Evolutionary conservation across 2,113 vertebrate genomes (phyloP).

Genomic region (Mirounga angustirostris): DNA sequence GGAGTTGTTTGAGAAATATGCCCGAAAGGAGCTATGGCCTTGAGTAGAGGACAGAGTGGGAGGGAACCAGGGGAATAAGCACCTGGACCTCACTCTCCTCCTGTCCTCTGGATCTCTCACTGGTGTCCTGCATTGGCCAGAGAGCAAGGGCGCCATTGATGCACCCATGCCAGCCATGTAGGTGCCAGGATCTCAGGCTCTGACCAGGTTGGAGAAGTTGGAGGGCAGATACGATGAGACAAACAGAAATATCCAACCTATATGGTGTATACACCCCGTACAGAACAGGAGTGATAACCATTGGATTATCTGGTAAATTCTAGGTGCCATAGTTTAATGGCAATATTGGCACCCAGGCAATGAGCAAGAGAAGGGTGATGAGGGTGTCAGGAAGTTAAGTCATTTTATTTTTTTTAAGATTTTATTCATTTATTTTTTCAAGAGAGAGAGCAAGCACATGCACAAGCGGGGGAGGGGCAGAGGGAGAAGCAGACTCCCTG

Average conservation of each 20-base stretch:
- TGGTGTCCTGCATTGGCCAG: neutral
- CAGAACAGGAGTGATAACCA: neutral
- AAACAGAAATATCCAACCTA: neutral
- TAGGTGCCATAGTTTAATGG: neutral
- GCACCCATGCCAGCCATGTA: too few species aligned
- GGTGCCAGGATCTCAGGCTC: neutral
- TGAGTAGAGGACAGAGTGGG: neutral
- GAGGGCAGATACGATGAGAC: neutral
- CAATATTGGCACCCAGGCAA: neutral
- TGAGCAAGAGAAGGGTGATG: neutral
- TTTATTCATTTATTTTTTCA: neutral
- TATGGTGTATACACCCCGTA: neutral
- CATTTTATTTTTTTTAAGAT: neutral
- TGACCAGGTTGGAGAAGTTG: too few species aligned
- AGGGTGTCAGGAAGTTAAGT: neutral
- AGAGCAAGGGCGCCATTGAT: neutral
- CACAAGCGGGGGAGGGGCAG: neutral
- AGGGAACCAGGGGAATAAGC: neutral
- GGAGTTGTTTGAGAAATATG: neutral
- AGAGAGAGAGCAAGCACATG: neutral
- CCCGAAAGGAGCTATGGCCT: neutral
- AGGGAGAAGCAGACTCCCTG: neutral
- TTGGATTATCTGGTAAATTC: neutral
- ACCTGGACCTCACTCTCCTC: neutral
- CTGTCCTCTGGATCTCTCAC: neutral